Base-by-base conservation (phyloP, 2,888 invertebrate genomes). In the Drosophila colorata region DNA sequence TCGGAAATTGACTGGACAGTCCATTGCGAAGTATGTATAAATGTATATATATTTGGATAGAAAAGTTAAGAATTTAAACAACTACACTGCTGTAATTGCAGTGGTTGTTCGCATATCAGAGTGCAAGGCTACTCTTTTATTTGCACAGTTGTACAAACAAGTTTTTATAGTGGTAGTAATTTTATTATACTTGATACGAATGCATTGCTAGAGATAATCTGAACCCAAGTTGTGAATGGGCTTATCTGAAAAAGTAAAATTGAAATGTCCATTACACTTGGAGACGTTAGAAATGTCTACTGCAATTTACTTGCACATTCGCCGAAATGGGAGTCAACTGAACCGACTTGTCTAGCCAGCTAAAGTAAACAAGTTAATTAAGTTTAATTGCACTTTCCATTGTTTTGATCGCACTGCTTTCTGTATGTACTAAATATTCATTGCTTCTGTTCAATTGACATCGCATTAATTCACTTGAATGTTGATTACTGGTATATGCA, bases 361-460 rank as follows among this genome's bases (percentile, higher is more conserved):
- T 38, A 52, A 64, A 25, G 8, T 70, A 59, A 74, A 74, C 74
- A 74, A 74, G 49, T 51, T 66, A 16, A 70, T 74, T 55, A 47
- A 55, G 31, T 70, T 57, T 66, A 37, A 74, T 60, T 70, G 40
- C 64, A 58, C 48, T 59, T 67, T 66, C 49, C 33, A 59, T 59
- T 57, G 41, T 43, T 59, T 57, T 65, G 35, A 57, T 43, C 31
- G 14, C 6, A n/a, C 4, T 51, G 20, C 23, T 46, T 55, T 41
- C 41, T 28, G 18, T 8, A 6, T 20, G 31, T 8, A 9, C 11
- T 46, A 28, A 52, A 57, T 41, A 57, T 35, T 46, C 9, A 44
- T 37, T 13, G 44, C 11, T 33, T 18, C n/a, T 8, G 31, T 13
- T 37, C 33, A 28, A 52, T 53, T 59, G 43, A 41, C 71, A 48